Evolutionary conservation across 2,113 vertebrate species (phyloP).

Genomic region (Chaetops frenatus): DNA sequence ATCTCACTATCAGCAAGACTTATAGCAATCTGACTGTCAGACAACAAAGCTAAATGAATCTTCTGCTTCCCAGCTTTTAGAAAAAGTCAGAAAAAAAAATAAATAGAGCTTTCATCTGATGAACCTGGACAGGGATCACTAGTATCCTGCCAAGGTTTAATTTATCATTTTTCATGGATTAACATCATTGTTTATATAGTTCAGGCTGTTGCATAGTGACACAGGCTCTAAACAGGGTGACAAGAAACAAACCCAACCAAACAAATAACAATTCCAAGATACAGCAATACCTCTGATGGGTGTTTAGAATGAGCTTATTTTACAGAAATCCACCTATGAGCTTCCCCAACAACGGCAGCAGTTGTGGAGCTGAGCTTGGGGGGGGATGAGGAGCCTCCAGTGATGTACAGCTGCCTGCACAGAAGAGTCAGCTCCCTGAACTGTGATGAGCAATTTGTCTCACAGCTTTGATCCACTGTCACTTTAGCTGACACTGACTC

Average conservation of each 20-base stretch:
- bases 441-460: constrained; percentile 69
- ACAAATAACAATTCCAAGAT: background rate
- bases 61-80: background rate
- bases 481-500: constrained; percentile 48
- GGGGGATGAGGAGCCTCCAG: background rate
- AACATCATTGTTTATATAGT: constrained; percentile 14
- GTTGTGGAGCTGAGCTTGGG: background rate
- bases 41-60: background rate
- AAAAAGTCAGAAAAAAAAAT: background rate
- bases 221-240: background rate
- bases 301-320: background rate
- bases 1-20: background rate
- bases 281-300: background rate
- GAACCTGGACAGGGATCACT: background rate
- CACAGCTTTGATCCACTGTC: constrained; percentile 63
- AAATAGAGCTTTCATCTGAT: background rate
- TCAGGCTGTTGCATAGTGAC: constrained; percentile 35
- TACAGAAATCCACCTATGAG: background rate
- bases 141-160: background rate
- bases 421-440: constrained; percentile 47
- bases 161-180: constrained; percentile 39
- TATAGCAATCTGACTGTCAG: too few relatives aligned
- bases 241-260: constrained; percentile 15
- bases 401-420: background rate
- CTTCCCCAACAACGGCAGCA: background rate